Evolutionary conservation across 2,797 vertebrate genomes (phyloP), one percentile per base, ranked within the genome.

Genomic region (Cuculus canorus): DNA sequence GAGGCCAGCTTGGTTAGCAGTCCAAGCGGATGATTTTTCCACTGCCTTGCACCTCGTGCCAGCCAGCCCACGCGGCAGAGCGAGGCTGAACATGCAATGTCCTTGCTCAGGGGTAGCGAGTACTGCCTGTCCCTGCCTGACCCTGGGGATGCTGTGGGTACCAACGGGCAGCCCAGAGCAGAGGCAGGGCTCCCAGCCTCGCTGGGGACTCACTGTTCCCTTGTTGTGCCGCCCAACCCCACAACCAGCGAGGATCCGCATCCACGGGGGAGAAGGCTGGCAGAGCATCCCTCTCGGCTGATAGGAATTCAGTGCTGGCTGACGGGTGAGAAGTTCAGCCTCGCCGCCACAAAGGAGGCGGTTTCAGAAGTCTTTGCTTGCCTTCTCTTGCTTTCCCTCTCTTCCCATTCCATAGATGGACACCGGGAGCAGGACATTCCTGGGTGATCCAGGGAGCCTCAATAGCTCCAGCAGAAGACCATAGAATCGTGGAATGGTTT

Each of bases 351-450:
- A 24, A 23, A 23, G 48, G 30, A 32, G 61, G 21, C 32, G 21
- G 19, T 63, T 30, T 13, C 27, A 30, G 30, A 43, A 41, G 63
- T 24, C 63, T n/a, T n/a, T n/a, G n/a, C n/a, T n/a, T n/a, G n/a
- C 45, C 45, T 28, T 10, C 43, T 37, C 18, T 56, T 18, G 32
- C 37, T 39, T 81, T 84, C 53, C 39, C 35, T 7, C 5, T 27
- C 21, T n/a, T 5, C 81, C 73, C 45, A 10, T 47, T 22, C 18
- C 9, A 11, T 45, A 17, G 16, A 19, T 17, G 45, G 45, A 45
- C 18, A 45, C 18, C 92, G 39, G 96, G 95, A 95, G 93, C 83
- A 79, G 83, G 79, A 95, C 92, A 73, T 65, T 96, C 96, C 97
- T 76, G 95, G 94, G 86, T 63, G 83, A 82, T 56, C 79, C 93